Percentiles rank a stretch among this genome's conserved stretches.
phyloP scores from a whole-genome alignment of 2,113 vertebrate genomes.

The Beaufortia kweichowensis region DNA sequence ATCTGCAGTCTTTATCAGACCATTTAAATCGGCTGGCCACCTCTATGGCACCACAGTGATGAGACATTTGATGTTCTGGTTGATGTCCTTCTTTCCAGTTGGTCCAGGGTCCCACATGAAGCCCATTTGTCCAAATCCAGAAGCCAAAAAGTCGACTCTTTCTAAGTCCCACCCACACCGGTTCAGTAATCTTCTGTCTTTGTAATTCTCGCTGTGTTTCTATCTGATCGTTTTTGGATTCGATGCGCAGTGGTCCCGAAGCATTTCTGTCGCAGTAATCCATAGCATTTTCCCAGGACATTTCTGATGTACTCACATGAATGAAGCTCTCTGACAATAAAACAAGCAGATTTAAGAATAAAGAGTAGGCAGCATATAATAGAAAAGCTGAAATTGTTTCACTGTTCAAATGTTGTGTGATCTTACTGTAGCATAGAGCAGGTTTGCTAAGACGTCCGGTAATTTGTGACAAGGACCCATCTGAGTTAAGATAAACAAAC shows the following conservation, averaged over 20 bases:
- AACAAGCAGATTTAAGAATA: neutral
- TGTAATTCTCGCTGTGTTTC: conserved; percentile 37
- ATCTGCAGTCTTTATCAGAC: conserved; percentile 53
- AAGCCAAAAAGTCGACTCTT: conserved; percentile 67
- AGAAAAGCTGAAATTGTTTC: neutral
- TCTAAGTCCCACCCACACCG: conserved; percentile 64
- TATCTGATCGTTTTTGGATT: neutral
- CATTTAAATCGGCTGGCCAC: neutral
- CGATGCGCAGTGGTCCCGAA: conserved; percentile 49
- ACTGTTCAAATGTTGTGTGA: too few relatives aligned
- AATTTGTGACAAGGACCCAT: too few relatives aligned
- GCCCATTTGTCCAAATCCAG: conserved; percentile 66
- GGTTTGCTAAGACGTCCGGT: too few relatives aligned
- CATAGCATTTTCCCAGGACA: conserved; percentile 49
- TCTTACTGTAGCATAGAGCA: conserved; percentile 4
- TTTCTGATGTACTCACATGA: fast-evolving
- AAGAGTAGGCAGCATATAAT: neutral
- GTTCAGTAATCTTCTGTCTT: fast-evolving
- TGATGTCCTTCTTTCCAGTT: conserved; percentile 45
- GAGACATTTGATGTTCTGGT: conserved; percentile 44
- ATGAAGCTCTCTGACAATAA: conserved; percentile 44
- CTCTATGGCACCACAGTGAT: conserved; percentile 58
- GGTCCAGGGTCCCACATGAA: neutral
- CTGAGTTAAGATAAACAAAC: too few relatives aligned
- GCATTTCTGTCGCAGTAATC: conserved; percentile 62